Percentiles rank a stretch among this genome's conserved stretches.
phyloP scores from a whole-genome alignment of 1,140 invertebrate species.

The Brachionus angularis region DNA sequence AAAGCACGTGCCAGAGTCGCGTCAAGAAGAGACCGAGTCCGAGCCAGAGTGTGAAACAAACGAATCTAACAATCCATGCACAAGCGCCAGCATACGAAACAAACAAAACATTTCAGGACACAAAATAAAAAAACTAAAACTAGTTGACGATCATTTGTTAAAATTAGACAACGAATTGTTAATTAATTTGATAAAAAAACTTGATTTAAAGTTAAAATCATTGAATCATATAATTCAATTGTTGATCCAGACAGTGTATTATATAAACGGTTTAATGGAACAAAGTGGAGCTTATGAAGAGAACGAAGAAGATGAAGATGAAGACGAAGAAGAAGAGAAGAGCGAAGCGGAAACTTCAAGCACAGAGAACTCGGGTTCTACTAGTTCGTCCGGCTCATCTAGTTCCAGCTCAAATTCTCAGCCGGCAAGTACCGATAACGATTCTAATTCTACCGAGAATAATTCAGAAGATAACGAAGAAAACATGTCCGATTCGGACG shows the following conservation, averaged over 20 bases:
- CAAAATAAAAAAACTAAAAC: slow-evolving; percentile 5
- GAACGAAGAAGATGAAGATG: not conserved
- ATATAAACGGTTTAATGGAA: not conserved
- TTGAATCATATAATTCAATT: not conserved
- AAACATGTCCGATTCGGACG: too few relatives aligned
- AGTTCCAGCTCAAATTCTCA: not conserved
- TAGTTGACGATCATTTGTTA: too few relatives aligned
- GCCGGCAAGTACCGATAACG: not conserved
- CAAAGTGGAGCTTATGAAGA: not conserved
- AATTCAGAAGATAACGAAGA: not conserved
- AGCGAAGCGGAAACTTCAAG: not conserved
- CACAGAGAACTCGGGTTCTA: not conserved
- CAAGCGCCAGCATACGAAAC: too few relatives aligned
- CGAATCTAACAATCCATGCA: too few relatives aligned
- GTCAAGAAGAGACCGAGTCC: not conserved
- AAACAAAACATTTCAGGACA: too few relatives aligned
- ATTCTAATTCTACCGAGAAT: not conserved
- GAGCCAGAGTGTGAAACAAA: too few relatives aligned
- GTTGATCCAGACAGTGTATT: not conserved
- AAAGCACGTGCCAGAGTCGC: not conserved
- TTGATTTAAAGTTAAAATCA: not conserved
- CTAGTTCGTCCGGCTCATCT: slow-evolving; percentile 1
- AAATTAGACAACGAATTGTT: too few relatives aligned
- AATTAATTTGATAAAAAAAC: too few relatives aligned
- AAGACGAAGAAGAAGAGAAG: not conserved